Evolutionary conservation across 2,888 invertebrate species (phyloP), one percentile per base, ranked within the genome.

Genomic region (Chelonus formosanus): DNA sequence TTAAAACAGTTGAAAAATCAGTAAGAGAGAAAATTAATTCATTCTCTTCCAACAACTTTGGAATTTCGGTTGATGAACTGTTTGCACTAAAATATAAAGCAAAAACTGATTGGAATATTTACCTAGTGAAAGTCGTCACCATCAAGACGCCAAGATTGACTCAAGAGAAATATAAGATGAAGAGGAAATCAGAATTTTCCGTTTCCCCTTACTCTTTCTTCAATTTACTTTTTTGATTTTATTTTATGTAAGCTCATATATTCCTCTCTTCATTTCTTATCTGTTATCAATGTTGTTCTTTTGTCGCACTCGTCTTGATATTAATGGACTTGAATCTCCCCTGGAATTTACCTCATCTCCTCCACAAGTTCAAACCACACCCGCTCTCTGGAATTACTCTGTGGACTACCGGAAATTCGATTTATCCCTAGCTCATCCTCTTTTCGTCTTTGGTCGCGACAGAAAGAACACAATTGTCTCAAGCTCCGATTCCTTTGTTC

Each of bases 41-140:
- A 78, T 77, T 77, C 74, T 75, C 75, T 75, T 72, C 75, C 75
- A 76, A 78, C 77, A 76, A 76, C 74, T 73, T 71, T 65, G 74
- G 75, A 76, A 79, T 78, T 78, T 73, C 75, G 73, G 79, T 79
- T 80, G 80, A 81, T 79, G 80, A 82, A 80, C 76, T 81, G 76
- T 81, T 81, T 82, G 75, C 76, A 73, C 76, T 36, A 71, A 71
- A 72, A 70, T 68, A 68, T 77, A 76, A 74, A 77, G 76, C 40
- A 77, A 80, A 60, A 50, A 79, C 76, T 80, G 81, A 81, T 82
- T 80, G 79, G 77, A 76, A 76, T 82, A 81, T 80, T 82, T 81
- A 78, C 76, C 75, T 75, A 77, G 75, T 44, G 74, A 75, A 77
- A 77, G 70, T 76, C 66, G 60, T 66, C 57, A 50, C 20, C 52